A percentile compares a stretch with the other conserved stretches of the same genome.
Evolutionary conservation across 2,797 vertebrate species (phyloP).

Genomic region (Thripadectes ignobilis): DNA sequence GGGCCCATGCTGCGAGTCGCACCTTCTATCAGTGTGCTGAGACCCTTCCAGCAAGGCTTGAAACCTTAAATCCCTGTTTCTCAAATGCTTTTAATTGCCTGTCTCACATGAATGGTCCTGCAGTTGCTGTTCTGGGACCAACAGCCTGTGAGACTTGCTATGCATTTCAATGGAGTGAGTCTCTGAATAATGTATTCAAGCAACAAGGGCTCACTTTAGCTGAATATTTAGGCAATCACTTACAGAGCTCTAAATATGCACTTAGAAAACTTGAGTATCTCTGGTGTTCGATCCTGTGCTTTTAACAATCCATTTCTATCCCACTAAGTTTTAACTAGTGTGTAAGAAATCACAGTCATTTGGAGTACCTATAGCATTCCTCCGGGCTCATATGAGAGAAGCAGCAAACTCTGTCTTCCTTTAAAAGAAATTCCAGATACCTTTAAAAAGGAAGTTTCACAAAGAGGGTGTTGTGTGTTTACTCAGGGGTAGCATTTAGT

Average conservation of each 20-base stretch:
- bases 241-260: neutral
- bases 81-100: constrained; percentile 11
- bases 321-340: neutral
- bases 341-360: neutral
- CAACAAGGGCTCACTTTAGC: neutral
- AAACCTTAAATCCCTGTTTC: neutral
- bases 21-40: constrained; percentile 22
- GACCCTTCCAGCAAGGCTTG: neutral
- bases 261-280: neutral
- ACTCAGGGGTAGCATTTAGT: neutral
- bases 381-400: neutral
- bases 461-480: neutral
- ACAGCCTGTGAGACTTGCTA: neutral
- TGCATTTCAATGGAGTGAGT: constrained; percentile 36
- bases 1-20: neutral
- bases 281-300: neutral
- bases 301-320: neutral
- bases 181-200: neutral
- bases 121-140: neutral
- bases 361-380: neutral
- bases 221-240: neutral
- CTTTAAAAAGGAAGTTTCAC: neutral
- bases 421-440: neutral
- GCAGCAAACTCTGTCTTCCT: neutral
- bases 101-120: neutral